Percentiles rank a stretch among this genome's conserved stretches.
phyloP scores from a whole-genome alignment of 2,888 invertebrate genomes.

The Pantelozetes paolii region DNA sequence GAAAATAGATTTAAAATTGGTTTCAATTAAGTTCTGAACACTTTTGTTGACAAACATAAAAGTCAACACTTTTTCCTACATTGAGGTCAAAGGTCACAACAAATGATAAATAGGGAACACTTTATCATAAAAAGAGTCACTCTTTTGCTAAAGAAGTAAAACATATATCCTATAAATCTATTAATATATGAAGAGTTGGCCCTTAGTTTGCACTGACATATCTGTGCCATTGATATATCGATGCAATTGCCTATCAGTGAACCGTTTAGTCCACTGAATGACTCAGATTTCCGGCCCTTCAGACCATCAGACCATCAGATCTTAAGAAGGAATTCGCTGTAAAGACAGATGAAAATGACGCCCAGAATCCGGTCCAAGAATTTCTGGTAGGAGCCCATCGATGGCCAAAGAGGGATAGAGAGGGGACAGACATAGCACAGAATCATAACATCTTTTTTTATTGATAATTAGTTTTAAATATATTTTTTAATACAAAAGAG shows the following conservation, averaged over 20 bases:
- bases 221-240: constrained; percentile 23
- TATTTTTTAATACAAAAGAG: no score
- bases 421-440: neutral
- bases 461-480: no score
- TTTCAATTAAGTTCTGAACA: neutral
- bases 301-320: neutral
- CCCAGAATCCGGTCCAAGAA: constrained; percentile 22
- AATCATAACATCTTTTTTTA: no score
- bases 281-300: constrained; percentile 17
- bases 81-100: neutral
- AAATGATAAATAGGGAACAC: neutral
- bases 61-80: neutral
- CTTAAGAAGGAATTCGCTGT: constrained; percentile 16
- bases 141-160: no score
- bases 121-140: neutral
- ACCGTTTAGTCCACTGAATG: constrained; percentile 5
- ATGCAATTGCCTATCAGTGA: constrained; percentile 10
- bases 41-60: neutral
- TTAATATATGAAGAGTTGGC: no score
- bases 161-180: no score
- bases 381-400: no score
- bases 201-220: no score
- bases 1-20: no score
- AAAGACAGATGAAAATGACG: neutral
- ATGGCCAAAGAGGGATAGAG: no score